Conservation (phyloP, 2,797 vertebrate genomes). For the Coregonus ussuriensis region DNA sequence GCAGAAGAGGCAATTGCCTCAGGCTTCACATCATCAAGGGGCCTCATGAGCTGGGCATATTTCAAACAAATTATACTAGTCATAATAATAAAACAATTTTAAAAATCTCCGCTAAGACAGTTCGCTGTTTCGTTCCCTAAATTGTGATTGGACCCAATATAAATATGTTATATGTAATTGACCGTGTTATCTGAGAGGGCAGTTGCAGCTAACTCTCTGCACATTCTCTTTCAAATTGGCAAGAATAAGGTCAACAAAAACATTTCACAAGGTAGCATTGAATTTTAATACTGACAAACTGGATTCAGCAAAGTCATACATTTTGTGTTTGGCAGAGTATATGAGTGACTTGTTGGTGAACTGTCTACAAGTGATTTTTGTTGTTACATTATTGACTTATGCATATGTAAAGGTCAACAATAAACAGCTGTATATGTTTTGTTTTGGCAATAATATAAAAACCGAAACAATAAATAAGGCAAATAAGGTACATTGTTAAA, state of each 20-base stretch:
- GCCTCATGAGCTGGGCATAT: too few relatives aligned
- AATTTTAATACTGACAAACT: conserved; percentile 4
- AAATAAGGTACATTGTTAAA: conserved; percentile 60
- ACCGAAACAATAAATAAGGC: conserved; percentile 73
- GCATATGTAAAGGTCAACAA: conserved; percentile 31
- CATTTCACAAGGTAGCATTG: not conserved
- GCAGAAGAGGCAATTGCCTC: too few relatives aligned
- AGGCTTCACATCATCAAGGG: too few relatives aligned
- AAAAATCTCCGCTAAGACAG: too few relatives aligned
- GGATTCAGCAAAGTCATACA: conserved; percentile 22
- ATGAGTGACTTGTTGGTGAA: not conserved
- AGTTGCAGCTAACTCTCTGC: not conserved
- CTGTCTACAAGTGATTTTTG: not conserved
- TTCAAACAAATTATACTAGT: too few relatives aligned
- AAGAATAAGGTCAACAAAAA: not conserved
- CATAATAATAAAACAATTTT: too few relatives aligned
- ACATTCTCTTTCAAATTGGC: not conserved
- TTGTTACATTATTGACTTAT: not conserved
- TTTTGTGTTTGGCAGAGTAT: conserved; percentile 16
- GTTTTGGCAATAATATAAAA: conserved; percentile 40
- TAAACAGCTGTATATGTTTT: conserved; percentile 30
- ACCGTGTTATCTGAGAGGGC: not conserved
- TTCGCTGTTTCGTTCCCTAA: not conserved
- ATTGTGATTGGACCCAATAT: conserved; percentile 4
- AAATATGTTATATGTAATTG: not conserved